A percentile compares a stretch with the other conserved stretches of the same genome.
Conservation (phyloP, 2,113 vertebrate species). For the Chitala chitala region DNA sequence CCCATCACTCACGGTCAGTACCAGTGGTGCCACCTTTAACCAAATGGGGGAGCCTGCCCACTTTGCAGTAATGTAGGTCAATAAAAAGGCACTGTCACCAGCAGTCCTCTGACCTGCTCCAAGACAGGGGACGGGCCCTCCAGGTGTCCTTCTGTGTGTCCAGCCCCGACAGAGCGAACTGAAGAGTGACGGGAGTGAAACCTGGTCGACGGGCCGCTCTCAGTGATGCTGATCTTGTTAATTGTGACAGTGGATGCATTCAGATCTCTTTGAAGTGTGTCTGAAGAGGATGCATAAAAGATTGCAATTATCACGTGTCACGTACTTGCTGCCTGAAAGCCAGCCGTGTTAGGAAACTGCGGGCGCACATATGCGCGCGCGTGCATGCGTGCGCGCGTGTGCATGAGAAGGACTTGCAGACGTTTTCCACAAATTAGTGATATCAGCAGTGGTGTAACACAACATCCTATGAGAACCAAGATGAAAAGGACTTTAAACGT, state of each 20-base stretch:
- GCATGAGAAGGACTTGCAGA: neutral
- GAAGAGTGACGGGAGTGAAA: slow-evolving; percentile 60
- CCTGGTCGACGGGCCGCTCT: slow-evolving; percentile 56
- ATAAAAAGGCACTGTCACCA: no score
- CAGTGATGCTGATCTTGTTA: slow-evolving; percentile 65
- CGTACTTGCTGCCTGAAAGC: slow-evolving; percentile 68
- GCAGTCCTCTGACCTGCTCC: neutral
- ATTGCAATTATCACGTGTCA: slow-evolving; percentile 70
- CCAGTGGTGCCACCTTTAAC: neutral
- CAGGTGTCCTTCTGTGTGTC: slow-evolving; percentile 49
- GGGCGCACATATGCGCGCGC: slow-evolving; percentile 37
- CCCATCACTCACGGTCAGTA: neutral
- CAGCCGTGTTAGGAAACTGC: slow-evolving; percentile 61
- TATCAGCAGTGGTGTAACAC: slow-evolving; percentile 4
- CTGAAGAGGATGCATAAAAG: slow-evolving; percentile 71
- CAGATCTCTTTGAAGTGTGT: slow-evolving; percentile 70
- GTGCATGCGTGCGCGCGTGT: neutral
- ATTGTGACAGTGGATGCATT: slow-evolving; percentile 67
- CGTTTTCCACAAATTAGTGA: neutral
- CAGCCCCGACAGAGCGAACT: slow-evolving; percentile 59
- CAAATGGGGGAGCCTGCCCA: neutral
- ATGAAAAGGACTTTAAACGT: slow-evolving; percentile 9
- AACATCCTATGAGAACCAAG: slow-evolving; percentile 2
- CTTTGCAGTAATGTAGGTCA: no score
- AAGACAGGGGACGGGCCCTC: slow-evolving; percentile 34